Base-by-base conservation (phyloP, 2,888 invertebrate genomes). In the Platycheirus rosarum region DNA sequence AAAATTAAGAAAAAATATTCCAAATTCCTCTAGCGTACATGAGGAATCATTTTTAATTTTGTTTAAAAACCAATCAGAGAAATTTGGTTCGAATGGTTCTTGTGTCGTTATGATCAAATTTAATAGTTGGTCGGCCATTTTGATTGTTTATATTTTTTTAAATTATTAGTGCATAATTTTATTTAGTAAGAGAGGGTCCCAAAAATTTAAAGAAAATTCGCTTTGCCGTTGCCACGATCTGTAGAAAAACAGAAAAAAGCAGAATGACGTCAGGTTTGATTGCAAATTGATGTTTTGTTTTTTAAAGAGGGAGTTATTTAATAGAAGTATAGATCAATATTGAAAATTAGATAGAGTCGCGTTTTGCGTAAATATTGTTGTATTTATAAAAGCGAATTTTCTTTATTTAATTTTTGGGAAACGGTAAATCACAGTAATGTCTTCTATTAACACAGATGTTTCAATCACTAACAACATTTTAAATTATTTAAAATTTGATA, bases 1-100 rank as follows among this genome's bases (percentile, higher is more conserved):
- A 86, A 91, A 92, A 20, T 92, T 91, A 77, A 93, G 87, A 87
- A 92, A 93, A 87, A 91, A 92, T n/a, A 92, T 89, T 32, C 92
- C 92, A 88, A 93, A 93, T 84, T 93, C 93, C 65, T 91, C 90
- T 40, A 90, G 55, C 18, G 86, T 86, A 65, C 87, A 88, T 9
- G 49, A 11, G 18, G 49, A 53, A 48, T 55, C 46, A 1, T 40
- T 69, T 4, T 57, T 20, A 82, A 90, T 79, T 84, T 84, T 70
- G 29, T 80, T 84, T 3, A 85, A 55, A 48, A 87, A 86, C 87
- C 87, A 87, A 44, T 77, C 53, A 9, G 82, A 68, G 44, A 89
- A 87, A 55, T 71, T 84, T 11, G 79, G 82, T 37, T 71, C 71
- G 23, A 82, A 77, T 9, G 82, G 49, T 23, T 77, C 82, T 16